These are phyloP conservation scores for Recurvirostra avosetta DNA, from an alignment of 2,113 vertebrate genomes.

Conservation along the genomic window DNA sequence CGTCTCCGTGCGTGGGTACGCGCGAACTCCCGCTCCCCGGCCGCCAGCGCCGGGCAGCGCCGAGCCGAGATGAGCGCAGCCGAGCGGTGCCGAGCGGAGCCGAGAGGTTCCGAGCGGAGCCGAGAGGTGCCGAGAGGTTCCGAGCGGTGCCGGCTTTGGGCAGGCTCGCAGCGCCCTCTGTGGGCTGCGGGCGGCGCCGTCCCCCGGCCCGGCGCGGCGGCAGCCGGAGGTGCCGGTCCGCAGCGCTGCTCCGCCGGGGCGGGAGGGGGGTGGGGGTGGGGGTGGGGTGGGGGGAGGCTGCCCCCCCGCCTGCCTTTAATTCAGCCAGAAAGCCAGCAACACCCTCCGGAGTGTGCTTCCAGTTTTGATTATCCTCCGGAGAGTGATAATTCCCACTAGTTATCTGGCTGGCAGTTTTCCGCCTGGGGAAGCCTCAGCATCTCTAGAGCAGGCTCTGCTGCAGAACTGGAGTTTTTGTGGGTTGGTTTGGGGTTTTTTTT, in stretches of 20 bases:
- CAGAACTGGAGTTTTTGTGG: neutral
- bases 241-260: too few relatives aligned
- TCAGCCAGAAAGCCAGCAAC: neutral
- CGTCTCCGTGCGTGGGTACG: rapidly evolving
- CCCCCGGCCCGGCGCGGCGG: too few relatives aligned
- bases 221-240: too few relatives aligned
- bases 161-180: constrained; percentile 75
- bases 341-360: neutral
- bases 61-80: neutral
- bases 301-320: too few relatives aligned
- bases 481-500: too few relatives aligned
- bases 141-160: neutral
- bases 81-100: neutral
- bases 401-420: neutral
- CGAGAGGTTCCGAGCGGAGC: neutral
- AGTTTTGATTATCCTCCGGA: neutral
- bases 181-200: constrained; percentile 53
- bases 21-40: too few relatives aligned
- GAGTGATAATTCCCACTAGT: neutral
- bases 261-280: neutral
- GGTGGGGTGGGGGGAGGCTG: neutral
- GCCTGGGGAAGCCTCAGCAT: neutral
- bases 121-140: neutral
- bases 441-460: neutral
- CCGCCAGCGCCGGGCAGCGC: too few relatives aligned